Evolutionary conservation across 2,888 invertebrate species (phyloP), one percentile per base, ranked within the genome.

Genomic region (Rhyacophila evoluta): DNA sequence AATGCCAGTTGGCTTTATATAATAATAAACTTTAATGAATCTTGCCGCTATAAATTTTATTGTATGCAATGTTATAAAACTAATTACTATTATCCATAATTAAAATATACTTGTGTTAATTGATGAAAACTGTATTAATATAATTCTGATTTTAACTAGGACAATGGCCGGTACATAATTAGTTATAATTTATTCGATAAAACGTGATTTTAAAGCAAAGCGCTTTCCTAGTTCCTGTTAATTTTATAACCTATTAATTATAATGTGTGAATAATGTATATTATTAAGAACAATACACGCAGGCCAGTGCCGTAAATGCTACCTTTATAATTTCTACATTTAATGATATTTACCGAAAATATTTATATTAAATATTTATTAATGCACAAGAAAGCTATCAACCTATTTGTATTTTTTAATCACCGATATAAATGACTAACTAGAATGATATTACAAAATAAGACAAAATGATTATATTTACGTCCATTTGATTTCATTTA

Each of bases 181-280:
- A 77, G 39, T 28, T 37, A 37, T 73, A 69, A 77, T 55, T 77
- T 75, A 29, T 71, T 74, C 72, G 73, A 76, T 78, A 77, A 81
- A 79, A 79, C 75, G 81, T 81, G 81, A 81, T 81, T 72, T 71
- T 72, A 75, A 71, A 81, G 81, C 79, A 68, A 41, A 75, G 68
- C 68, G 81, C 81, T 81, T 80, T 77, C 67, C 74, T 81, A 81
- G 81, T 81, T 81, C 81, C 81, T 81, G 19, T 41, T 79, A 79
- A 79, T 79, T 33, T 72, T 71, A 71, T 72, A 19, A n/a, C 8
- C 39, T 72, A 28, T n/a, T 28, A 69, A 29, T 28, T 69, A 10
- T 69, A 69, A 69, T 69, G 28, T 69, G 15, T 69, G 12, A 19
- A 72, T 19, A 28, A 33, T 76, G 72, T 55, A 5, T 10, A 55